A percentile compares a stretch with the other conserved stretches of the same genome.
Conservation (phyloP, 2,797 vertebrate genomes). For the Menidia menidia region DNA sequence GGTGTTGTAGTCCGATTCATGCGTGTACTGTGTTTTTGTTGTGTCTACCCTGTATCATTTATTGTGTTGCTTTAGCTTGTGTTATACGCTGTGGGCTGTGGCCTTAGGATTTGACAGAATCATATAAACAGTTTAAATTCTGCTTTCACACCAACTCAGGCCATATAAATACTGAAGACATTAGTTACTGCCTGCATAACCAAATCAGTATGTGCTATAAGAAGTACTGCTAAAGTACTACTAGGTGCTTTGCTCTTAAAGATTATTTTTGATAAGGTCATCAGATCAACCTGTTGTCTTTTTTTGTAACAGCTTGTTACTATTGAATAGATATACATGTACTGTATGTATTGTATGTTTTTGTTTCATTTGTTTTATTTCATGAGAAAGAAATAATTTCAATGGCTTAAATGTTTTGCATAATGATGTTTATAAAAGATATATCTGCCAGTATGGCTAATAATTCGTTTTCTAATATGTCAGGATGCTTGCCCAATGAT, state of each 20-base stretch:
- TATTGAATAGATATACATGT: background rate
- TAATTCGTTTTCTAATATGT: no score
- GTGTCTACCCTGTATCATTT: conserved; percentile 54
- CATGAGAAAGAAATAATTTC: no score
- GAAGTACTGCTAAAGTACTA: background rate
- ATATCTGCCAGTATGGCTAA: no score
- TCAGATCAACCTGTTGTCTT: background rate
- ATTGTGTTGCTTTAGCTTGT: conserved; percentile 38
- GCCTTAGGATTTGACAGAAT: conserved; percentile 37
- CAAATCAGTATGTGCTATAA: background rate
- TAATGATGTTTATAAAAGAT: no score
- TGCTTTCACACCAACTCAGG: conserved; percentile 32
- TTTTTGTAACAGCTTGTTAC: background rate
- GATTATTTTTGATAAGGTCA: background rate
- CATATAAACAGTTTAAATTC: conserved; percentile 44
- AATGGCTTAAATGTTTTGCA: no score
- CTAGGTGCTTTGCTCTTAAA: background rate
- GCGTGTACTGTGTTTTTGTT: conserved; percentile 40
- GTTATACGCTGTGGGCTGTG: conserved; percentile 31
- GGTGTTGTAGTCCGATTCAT: conserved; percentile 81
- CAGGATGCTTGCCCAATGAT: no score
- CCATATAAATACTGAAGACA: conserved; percentile 13
- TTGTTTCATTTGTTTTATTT: no score
- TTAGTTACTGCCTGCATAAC: conserved; percentile 16
- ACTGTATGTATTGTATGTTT: no score